These are phyloP conservation scores for Agonopterix heracliana DNA, from an alignment of 2,888 invertebrate genomes.

Conservation along the genomic window DNA sequence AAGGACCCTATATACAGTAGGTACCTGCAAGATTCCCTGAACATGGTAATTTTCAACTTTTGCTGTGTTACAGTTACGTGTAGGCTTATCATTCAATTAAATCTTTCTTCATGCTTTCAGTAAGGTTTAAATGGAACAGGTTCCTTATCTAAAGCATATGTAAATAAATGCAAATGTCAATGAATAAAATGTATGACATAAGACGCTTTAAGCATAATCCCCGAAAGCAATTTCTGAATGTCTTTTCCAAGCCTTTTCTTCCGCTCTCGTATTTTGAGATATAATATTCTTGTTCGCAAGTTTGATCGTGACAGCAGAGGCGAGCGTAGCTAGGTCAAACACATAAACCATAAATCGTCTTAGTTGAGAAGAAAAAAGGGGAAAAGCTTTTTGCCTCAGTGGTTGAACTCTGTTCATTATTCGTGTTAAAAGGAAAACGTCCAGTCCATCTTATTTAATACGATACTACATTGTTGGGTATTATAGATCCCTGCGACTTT, in stretches of 20 bases:
- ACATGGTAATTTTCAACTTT: too few species aligned
- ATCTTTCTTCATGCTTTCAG: too few species aligned
- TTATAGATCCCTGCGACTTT: slow-evolving; percentile 11
- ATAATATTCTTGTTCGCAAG: slow-evolving; percentile 46
- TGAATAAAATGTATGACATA: slow-evolving; percentile 11
- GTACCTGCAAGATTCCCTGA: too few species aligned
- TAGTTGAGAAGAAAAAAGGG: slow-evolving; percentile 43
- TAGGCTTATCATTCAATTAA: too few species aligned
- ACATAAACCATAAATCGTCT: slow-evolving; percentile 61
- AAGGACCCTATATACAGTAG: too few species aligned
- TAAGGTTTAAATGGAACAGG: too few species aligned
- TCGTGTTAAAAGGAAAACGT: slow-evolving; percentile 37
- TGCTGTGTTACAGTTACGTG: too few species aligned
- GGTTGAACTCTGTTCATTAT: slow-evolving; percentile 51
- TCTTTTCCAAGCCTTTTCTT: slow-evolving; percentile 21
- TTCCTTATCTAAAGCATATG: not conserved
- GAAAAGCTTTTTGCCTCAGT: slow-evolving; percentile 43
- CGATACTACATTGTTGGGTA: slow-evolving; percentile 15
- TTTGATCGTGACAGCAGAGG: slow-evolving; percentile 45
- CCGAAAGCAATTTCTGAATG: slow-evolving; percentile 30
- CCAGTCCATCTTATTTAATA: slow-evolving; percentile 30
- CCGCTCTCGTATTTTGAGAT: slow-evolving; percentile 25
- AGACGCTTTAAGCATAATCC: slow-evolving; percentile 27
- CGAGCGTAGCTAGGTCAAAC: slow-evolving; percentile 52
- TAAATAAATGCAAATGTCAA: slow-evolving; percentile 1